Evolutionary conservation across 2,113 vertebrate species (phyloP).

Genomic region (Oryzias melastigma): DNA sequence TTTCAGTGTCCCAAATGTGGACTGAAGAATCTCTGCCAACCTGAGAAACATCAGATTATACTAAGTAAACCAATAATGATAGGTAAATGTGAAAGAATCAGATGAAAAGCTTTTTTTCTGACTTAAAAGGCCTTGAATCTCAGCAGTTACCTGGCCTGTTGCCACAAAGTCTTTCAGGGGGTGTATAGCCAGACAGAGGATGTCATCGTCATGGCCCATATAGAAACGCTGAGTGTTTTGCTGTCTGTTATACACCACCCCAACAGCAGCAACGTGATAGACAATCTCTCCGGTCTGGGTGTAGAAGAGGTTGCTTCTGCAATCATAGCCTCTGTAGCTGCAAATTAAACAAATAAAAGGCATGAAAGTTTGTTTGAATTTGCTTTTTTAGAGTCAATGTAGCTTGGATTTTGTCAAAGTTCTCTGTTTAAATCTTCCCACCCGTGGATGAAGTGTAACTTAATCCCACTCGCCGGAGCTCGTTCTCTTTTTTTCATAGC

Average conservation of each 20-base stretch:
- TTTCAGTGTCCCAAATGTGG: constrained; percentile 97
- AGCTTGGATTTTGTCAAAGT: neutral
- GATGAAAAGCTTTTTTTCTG: neutral
- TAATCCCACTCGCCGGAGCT: constrained; percentile 87
- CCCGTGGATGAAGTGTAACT: constrained; percentile 97
- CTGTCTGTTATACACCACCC: constrained; percentile 95
- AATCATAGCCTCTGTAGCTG: constrained; percentile 97
- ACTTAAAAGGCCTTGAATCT: constrained; percentile 3
- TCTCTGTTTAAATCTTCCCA: constrained; percentile 44
- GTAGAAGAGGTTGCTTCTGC: constrained; percentile 97
- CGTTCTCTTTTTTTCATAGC: constrained; percentile 90
- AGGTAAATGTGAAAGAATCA: neutral
- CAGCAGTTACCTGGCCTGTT: constrained; percentile 89
- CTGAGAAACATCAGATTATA: constrained; percentile 58
- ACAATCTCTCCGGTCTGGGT: constrained; percentile 98
- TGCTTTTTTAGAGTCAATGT: neutral
- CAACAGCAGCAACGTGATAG: constrained; percentile 95
- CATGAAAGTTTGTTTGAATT: neutral
- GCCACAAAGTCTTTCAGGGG: constrained; percentile 96
- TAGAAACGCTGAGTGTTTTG: constrained; percentile 97
- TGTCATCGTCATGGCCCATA: constrained; percentile 94
- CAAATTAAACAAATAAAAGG: constrained; percentile 11
- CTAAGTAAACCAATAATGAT: neutral
- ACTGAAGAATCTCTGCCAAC: constrained; percentile 93
- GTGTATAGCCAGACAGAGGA: constrained; percentile 94